Evolutionary conservation across 2,888 invertebrate species (phyloP), one percentile per base, ranked within the genome.

Genomic region (Hedya salicella): DNA sequence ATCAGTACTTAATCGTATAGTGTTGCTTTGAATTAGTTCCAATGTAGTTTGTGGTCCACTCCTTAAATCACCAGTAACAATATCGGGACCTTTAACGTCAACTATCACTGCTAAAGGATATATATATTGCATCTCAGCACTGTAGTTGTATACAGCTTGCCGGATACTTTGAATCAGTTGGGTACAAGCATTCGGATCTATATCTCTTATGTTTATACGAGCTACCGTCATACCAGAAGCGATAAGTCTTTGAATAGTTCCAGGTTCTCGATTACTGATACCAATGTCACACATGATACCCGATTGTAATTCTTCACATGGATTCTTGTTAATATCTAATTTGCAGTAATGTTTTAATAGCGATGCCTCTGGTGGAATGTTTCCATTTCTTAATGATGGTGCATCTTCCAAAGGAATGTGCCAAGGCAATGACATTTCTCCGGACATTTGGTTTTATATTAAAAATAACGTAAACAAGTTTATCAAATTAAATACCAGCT

Each of bases 1-100:
- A 75, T 94, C 93, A 0, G 89, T 92, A 11, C 94, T 94, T 48
- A 94, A 70, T 69, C 90, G 83, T 9, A 93, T 87, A 14, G 79
- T 80, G 57, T 87, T 80, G 46, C 85, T 82, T 76, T 87, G 76
- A 6, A 80, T 56, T 30, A 93, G 76, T 72, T 90, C 88, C 64
- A 89, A 68, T 11, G 85, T 86, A 4, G 85, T 72, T 36, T 77
- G 78, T 1, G 85, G 82, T n/a, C 89, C 91, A 14, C 82, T 81
- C 79, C 87, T 91, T 21, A 91, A 74, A 61, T 87, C 84, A n/a
- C 92, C 92, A 6, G 90, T 89, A 8, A 87, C 71, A 67, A 91
- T 90, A 62, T 87, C 86, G 19, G 92, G 91, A 1, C 87, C 88
- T 70, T 83, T 78, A 0, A 91, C 85, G 62, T 91, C 90, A 6